These are phyloP conservation scores for Orthosia incerta DNA, from an alignment of 2,888 invertebrate species.

Conservation along the genomic window DNA sequence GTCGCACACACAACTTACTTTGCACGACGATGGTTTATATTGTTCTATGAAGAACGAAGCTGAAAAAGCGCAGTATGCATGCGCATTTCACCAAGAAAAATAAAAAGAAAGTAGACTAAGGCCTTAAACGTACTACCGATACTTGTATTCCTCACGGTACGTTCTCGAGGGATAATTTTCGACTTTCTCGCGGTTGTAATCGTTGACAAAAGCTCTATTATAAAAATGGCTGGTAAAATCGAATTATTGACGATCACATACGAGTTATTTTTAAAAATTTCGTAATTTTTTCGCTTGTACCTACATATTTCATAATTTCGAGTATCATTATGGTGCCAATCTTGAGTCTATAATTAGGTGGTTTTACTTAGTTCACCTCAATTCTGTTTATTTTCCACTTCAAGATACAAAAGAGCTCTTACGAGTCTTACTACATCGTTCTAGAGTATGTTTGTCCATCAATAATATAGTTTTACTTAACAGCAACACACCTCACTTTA, in stretches of 20 bases:
- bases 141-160: too few species aligned
- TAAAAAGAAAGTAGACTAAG: too few species aligned
- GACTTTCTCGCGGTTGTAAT: too few species aligned
- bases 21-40: too few species aligned
- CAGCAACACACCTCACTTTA: not conserved
- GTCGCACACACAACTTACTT: too few species aligned
- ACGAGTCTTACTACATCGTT: constrained; percentile 21
- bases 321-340: constrained; percentile 3
- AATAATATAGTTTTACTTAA: constrained; percentile 12
- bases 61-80: too few species aligned
- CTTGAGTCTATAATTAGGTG: not conserved
- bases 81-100: too few species aligned
- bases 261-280: not conserved
- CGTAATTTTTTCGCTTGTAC: not conserved
- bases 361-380: constrained; percentile 6
- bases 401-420: constrained; percentile 3
- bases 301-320: constrained; percentile 1
- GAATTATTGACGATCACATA: not conserved
- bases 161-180: too few species aligned
- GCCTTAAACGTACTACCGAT: too few species aligned
- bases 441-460: constrained; percentile 3
- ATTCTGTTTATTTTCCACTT: constrained; percentile 28
- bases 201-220: too few species aligned
- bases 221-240: too few species aligned
- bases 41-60: too few species aligned